Conservation (phyloP, 2,113 vertebrate genomes). For the Sardina pilchardus region DNA sequence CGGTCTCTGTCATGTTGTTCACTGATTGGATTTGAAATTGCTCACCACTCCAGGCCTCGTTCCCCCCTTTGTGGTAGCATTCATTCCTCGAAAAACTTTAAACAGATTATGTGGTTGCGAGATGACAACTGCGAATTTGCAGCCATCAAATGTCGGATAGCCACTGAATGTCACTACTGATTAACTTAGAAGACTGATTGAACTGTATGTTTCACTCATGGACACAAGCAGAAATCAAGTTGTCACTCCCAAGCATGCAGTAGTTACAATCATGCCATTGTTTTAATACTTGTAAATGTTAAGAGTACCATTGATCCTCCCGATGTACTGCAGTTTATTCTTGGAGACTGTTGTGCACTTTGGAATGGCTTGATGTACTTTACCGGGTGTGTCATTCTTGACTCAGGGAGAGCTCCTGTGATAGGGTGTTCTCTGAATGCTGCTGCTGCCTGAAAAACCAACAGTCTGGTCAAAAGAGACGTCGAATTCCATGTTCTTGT, state of each 20-base stretch:
- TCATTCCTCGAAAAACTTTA: neutral
- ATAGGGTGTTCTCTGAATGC: neutral
- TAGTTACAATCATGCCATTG: neutral
- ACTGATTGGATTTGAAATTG: neutral
- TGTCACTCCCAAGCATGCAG: neutral
- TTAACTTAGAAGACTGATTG: neutral
- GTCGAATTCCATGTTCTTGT: neutral
- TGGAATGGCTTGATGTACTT: neutral
- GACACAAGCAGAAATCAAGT: neutral
- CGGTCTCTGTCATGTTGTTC: neutral
- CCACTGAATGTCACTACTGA: neutral
- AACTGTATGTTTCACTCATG: neutral
- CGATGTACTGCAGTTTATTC: neutral
- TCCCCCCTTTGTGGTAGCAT: neutral
- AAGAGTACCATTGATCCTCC: neutral
- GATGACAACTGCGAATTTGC: neutral
- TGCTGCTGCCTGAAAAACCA: constrained; percentile 23
- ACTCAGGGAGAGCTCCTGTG: neutral
- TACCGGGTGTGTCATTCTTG: neutral
- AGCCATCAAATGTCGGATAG: neutral
- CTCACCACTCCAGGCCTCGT: neutral
- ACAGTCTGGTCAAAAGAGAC: neutral
- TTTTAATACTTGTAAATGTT: neutral
- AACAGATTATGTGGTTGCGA: neutral
- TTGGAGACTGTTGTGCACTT: constrained; percentile 12